Percentiles rank a stretch among this genome's conserved stretches.
Conservation (phyloP, 2,797 vertebrate species). For the Onychomys arenicola region DNA sequence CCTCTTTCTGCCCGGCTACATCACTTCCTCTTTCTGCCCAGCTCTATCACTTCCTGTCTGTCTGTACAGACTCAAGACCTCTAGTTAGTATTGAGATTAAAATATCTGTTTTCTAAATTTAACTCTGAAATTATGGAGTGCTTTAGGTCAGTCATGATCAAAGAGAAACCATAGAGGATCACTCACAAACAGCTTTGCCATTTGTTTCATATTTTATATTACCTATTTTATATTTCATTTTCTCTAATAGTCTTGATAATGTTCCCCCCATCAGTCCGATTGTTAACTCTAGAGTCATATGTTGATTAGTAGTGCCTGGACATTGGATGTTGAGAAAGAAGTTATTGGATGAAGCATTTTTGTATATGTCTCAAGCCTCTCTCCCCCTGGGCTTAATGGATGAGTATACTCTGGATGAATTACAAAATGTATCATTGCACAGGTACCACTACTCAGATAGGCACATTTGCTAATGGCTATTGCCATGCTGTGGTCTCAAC, state of each 20-base stretch:
- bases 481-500: slow-evolving; percentile 81
- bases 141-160: background rate
- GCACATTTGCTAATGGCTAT: slow-evolving; percentile 72
- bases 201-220: slow-evolving; percentile 29
- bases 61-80: no score
- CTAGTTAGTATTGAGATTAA: no score
- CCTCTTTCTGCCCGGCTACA: no score
- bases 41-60: no score
- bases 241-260: slow-evolving; percentile 60
- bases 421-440: slow-evolving; percentile 79
- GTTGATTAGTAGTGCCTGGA: slow-evolving; percentile 25
- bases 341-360: background rate
- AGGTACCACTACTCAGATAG: slow-evolving; percentile 49
- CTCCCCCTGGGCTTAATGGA: slow-evolving; percentile 78
- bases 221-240: slow-evolving; percentile 55
- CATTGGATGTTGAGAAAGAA: slow-evolving; percentile 72
- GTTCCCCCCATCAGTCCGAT: slow-evolving; percentile 58
- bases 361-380: background rate
- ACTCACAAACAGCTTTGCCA: background rate
- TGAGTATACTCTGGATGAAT: slow-evolving; percentile 75
- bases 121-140: background rate
- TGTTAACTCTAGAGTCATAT: slow-evolving; percentile 57
- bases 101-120: background rate
- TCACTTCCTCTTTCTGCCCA: no score
- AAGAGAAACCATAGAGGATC: background rate